Evolutionary conservation across 92 coral and sea anemone genomes (phyloP), one percentile per base, ranked within the genome.

Genomic region (Epizoanthus stellaris): DNA sequence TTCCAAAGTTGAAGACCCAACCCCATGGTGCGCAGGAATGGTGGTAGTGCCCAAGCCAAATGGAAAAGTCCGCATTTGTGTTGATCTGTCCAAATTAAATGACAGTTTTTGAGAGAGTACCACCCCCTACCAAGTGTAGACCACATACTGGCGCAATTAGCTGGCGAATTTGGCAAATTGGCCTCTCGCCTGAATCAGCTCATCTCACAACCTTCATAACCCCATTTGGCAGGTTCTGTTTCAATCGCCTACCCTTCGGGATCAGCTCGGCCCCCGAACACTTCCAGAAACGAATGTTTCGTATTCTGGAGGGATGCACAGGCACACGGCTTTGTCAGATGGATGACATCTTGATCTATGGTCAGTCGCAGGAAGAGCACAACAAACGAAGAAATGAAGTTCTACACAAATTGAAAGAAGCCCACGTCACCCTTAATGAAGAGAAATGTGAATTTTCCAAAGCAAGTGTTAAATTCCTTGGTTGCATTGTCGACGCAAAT

Each of bases 21-120:
- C 87, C 36, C 60, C 71, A 17, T 84, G 87, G 82, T 84, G 87
- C 67, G 81, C 87, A 23, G 30, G 81, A 23, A 84, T 84, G 79
- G 87, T 72, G 16, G 62, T 60, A 4, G 87, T 84, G 19, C 72
- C 87, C 6, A 84, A 84, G 52, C 63, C 63, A 60, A 72, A 84
- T 61, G 87, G 87, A 20, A 54, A 39, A 38, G 73, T 84, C 67
- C 17, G 81, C 15, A 71, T 84, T 36, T 84, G 87, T 25, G 82
- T 84, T 15, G 80, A 86, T 67, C 19, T 77, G 43, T 68, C 80
- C 6, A 76, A 86, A 21, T 77, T 77, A 1, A 77, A 86, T 59
- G 72, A 68, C 25, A 23, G 25, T 23, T 23, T 0, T 23, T 23
- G 25, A 23, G 25, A 23, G 0, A 23, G 73, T 25, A 67, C 30